Conservation (phyloP, 2,797 vertebrate genomes). For the Cichlasoma orientale region DNA sequence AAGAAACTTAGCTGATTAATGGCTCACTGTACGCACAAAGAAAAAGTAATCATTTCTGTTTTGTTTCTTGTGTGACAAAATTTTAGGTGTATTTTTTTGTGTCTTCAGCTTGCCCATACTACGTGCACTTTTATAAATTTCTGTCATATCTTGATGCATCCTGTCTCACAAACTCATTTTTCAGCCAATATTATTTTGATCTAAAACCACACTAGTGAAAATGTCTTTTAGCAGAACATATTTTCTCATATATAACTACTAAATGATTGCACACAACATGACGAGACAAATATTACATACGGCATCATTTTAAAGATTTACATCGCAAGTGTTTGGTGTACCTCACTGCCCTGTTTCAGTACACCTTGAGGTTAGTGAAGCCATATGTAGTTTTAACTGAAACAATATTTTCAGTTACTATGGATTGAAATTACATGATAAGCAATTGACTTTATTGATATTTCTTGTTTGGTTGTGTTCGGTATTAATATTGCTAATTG, state of each 20-base stretch:
- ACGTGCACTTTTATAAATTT: not conserved
- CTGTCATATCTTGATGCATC: not conserved
- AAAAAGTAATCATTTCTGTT: not conserved
- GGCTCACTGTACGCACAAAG: not conserved
- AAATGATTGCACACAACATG: not conserved
- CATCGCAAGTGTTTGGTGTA: not conserved
- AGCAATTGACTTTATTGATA: not conserved
- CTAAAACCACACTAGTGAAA: not conserved
- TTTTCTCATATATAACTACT: not conserved
- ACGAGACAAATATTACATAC: not conserved
- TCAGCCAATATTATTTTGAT: not conserved
- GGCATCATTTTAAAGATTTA: not conserved
- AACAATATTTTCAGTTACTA: not conserved
- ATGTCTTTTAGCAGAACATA: not conserved
- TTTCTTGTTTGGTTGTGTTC: not conserved
- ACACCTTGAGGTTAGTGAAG: not conserved
- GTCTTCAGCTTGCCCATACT: not conserved
- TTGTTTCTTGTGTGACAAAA: not conserved
- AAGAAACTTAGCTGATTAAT: slow-evolving; percentile 34
- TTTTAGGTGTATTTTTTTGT: not conserved
- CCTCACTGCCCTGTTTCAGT: not conserved
- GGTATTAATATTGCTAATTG: not conserved
- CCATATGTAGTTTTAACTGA: no score
- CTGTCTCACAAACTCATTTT: not conserved
- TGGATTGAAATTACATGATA: not conserved